Evolutionary conservation across 2,797 vertebrate genomes (phyloP).

Genomic region (Phoeniculus purpureus): DNA sequence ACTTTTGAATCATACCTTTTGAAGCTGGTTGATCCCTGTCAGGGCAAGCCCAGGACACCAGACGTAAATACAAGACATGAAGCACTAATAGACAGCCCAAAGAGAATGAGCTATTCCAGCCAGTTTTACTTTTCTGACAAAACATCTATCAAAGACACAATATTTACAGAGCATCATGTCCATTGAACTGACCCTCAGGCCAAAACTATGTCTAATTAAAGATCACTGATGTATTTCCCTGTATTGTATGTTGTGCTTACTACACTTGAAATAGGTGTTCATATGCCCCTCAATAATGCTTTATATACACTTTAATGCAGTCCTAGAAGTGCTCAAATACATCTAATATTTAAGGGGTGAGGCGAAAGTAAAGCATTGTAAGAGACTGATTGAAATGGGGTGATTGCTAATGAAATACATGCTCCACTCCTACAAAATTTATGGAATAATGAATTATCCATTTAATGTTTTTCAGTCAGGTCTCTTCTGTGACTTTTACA

Average conservation of each 20-base stretch:
- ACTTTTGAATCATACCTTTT: not conserved
- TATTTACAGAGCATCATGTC: not conserved
- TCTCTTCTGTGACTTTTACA: not conserved
- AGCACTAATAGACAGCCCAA: not conserved
- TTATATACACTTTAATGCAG: too few species aligned
- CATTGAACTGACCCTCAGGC: not conserved
- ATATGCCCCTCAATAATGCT: not conserved
- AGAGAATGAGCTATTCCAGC: not conserved
- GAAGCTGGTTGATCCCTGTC: not conserved
- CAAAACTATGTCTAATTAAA: not conserved
- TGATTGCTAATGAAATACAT: not conserved
- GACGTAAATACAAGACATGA: not conserved
- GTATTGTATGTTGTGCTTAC: not conserved
- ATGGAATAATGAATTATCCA: not conserved
- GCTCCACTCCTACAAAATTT: not conserved
- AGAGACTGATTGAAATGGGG: not conserved
- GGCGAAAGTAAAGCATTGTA: not conserved
- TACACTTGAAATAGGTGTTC: not conserved
- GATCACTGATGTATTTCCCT: accelerated
- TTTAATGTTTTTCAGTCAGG: not conserved
- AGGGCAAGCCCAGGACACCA: not conserved
- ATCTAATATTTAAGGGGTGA: not conserved
- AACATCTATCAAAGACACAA: not conserved
- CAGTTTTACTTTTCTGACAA: not conserved
- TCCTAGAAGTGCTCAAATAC: not conserved